These are phyloP conservation scores for Rotaria sp. DNA, from an alignment of 2,888 invertebrate species.

Conservation along the genomic window DNA sequence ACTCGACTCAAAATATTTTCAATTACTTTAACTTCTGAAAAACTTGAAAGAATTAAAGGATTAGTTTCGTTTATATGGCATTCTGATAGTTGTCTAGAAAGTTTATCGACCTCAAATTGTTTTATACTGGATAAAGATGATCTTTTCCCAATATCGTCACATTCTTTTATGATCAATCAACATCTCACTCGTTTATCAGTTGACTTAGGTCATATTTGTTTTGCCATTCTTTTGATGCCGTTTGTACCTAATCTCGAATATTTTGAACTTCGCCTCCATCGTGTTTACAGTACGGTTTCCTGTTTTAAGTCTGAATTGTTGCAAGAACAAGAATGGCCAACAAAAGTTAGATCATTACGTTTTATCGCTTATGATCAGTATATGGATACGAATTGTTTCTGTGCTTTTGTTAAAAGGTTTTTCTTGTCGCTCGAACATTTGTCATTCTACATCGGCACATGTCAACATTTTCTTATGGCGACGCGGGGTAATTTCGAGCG, in stretches of 20 bases:
- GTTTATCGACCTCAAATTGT: background rate
- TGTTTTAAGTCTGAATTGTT: background rate
- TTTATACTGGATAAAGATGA: background rate
- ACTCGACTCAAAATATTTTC: background rate
- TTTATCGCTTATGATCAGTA: background rate
- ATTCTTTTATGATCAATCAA: background rate
- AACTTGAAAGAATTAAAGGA: background rate
- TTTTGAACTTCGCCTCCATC: background rate
- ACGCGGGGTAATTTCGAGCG: background rate
- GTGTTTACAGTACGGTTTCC: background rate
- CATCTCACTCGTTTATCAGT: background rate
- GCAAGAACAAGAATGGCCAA: background rate
- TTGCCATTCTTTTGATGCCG: background rate
- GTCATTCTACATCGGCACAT: background rate
- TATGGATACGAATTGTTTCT: background rate
- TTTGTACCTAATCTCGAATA: background rate
- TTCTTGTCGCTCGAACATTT: background rate
- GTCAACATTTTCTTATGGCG: constrained; percentile 8
- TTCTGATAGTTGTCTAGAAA: background rate
- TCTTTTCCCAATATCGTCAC: background rate
- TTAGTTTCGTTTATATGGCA: background rate
- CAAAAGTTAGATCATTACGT: background rate
- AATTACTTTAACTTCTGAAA: background rate
- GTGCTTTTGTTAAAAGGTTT: background rate
- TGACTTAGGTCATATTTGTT: background rate